Evolutionary conservation across 2,113 vertebrate species (phyloP).

Genomic region (Hippocampus comes): DNA sequence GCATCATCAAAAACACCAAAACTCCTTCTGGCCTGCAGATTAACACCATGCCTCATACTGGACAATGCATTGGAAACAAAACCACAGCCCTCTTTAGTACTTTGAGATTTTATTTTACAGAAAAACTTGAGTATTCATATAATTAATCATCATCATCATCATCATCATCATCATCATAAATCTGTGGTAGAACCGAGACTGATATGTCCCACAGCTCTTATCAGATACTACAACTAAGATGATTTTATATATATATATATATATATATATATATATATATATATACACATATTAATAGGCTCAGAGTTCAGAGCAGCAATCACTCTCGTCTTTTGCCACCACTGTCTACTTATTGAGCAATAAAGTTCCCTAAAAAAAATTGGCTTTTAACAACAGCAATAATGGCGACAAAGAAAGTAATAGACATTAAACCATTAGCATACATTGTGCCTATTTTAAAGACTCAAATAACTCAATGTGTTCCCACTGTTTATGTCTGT

Average conservation of each 20-base stretch:
- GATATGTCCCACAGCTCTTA: not conserved
- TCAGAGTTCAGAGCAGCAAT: not conserved
- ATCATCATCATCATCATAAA: not conserved
- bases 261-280: too few species aligned
- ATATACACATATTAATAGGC: conserved; percentile 9
- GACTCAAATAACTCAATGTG: conserved; percentile 37
- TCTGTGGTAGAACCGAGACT: not conserved
- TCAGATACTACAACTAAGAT: not conserved
- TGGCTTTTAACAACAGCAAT: conserved; percentile 14
- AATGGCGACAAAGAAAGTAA: conserved; percentile 19
- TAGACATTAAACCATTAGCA: conserved; percentile 29
- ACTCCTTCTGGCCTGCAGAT: too few species aligned
- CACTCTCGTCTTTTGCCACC: not conserved
- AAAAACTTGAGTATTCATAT: not conserved
- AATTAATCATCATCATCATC: not conserved
- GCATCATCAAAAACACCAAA: too few species aligned
- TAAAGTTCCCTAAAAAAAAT: conserved; percentile 2
- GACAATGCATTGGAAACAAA: not conserved
- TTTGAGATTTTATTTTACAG: not conserved
- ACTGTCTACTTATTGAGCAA: conserved; percentile 20
- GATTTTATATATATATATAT: not conserved
- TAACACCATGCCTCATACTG: too few species aligned
- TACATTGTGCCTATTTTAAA: conserved; percentile 24
- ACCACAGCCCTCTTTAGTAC: not conserved
- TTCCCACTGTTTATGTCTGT: conserved; percentile 2